A percentile compares a stretch with the other conserved stretches of the same genome.
Evolutionary conservation across 2,888 invertebrate species (phyloP).

Genomic region (Anodontia alba): DNA sequence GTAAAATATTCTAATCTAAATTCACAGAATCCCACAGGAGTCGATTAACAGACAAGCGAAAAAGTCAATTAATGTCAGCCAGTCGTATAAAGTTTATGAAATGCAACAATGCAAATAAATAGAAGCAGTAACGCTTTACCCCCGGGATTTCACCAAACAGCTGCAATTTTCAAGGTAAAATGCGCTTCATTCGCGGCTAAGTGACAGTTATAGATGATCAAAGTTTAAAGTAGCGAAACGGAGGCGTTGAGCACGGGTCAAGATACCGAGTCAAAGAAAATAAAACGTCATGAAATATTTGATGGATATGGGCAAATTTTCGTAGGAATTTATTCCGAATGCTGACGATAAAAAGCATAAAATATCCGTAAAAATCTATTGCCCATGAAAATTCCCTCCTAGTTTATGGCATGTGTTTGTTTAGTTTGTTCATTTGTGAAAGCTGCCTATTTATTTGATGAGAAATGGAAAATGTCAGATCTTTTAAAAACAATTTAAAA

Average conservation of each 20-base stretch:
- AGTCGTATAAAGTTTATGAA: conserved; percentile 16
- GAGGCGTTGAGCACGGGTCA: conserved; percentile 1
- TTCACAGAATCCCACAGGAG: neutral
- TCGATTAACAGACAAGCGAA: conserved; percentile 15
- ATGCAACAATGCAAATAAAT: conserved; percentile 21
- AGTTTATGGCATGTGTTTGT: conserved; percentile 7
- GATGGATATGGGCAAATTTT: conserved; percentile 6
- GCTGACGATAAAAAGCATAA: neutral
- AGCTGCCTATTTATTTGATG: neutral
- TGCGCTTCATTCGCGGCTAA: conserved; percentile 14
- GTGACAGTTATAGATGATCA: conserved; percentile 23
- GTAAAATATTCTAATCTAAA: neutral
- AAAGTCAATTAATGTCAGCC: conserved; percentile 17
- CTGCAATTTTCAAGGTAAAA: conserved; percentile 4
- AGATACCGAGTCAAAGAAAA: neutral
- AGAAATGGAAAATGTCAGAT: conserved; percentile 5
- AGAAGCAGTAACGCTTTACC: neutral
- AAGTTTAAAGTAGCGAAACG: conserved; percentile 10
- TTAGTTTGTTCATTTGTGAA: conserved; percentile 3
- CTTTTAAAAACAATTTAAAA: neutral
- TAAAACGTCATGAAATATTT: neutral
- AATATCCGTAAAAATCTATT: conserved; percentile 6
- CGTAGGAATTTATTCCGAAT: neutral
- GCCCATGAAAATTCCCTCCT: neutral
- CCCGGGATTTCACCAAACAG: neutral